These are phyloP conservation scores for Ailurus styani DNA, from an alignment of 2,113 vertebrate genomes.

Conservation along the genomic window DNA sequence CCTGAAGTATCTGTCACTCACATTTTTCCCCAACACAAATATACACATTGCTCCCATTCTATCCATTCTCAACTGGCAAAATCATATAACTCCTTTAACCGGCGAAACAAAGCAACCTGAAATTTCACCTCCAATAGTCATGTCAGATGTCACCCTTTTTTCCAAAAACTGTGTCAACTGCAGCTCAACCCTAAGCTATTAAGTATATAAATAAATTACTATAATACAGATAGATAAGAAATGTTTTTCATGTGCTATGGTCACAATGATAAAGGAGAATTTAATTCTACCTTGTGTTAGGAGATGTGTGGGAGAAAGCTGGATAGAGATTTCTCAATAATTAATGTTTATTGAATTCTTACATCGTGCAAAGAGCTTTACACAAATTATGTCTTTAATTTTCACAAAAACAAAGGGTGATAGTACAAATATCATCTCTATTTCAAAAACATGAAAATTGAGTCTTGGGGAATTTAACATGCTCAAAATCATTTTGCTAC, in stretches of 20 bases:
- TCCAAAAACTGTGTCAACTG: not conserved
- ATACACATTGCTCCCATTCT: not conserved
- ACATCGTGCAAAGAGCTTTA: not conserved
- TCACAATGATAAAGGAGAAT: not conserved
- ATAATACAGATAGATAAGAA: not conserved
- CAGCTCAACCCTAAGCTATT: not conserved
- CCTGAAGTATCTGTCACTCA: not conserved
- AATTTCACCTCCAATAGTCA: not conserved
- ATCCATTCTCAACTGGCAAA: not conserved
- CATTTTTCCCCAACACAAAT: not conserved
- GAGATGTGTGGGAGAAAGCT: not conserved
- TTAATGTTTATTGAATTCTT: conserved; percentile 3
- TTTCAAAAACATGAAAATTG: not conserved
- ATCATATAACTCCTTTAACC: not conserved
- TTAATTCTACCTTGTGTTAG: not conserved
- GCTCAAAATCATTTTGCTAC: not conserved
- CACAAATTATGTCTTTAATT: not conserved
- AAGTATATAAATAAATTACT: not conserved
- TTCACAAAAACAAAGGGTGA: not conserved
- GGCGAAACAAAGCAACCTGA: not conserved
- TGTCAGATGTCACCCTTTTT: not conserved
- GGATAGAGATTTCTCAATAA: not conserved
- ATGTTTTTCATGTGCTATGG: not conserved
- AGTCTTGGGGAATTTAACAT: not conserved
- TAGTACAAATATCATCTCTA: not conserved